Base-by-base conservation (phyloP, 1,140 invertebrate genomes). In the Pseudomyrmex pallidus region DNA sequence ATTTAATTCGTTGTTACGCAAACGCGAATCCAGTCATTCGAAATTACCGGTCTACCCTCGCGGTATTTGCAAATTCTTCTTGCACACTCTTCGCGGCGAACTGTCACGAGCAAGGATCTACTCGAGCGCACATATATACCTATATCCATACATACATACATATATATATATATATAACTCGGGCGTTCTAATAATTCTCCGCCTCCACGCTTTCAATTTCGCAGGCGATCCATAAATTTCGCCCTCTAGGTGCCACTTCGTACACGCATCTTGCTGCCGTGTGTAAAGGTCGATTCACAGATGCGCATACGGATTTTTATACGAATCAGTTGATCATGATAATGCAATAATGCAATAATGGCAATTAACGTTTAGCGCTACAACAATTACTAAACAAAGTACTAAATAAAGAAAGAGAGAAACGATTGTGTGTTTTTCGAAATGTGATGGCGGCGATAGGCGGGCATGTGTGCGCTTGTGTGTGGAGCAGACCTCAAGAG, bases 221-320 rank as follows among this genome's bases (percentile, higher is more conserved):
- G 59, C 74, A 66, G 50, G 15, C 85, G 74, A 82, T 56, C 74
- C 82, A 87, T 87, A 86, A 90, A 91, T 91, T 91, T 74, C 52
- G 61, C 46, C 35, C 62, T 22, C 67, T 68, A 83, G 85, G 87
- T 89, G 57, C 62, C 72, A 86, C 84, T 85, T 90, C 20, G 59
- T 84, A 62, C 74, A 80, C 84, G 84, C 86, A 76, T 52, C 46
- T 74, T 20, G 73, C 80, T n/a, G 22, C 44, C 46, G 25, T 48
- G 35, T 57, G 20, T 80, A 59, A 70, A 72, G 54, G 44, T 80
- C 22, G 20, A 48, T n/a, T 70, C 35, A 61, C 35, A 70, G 20
- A 17, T 35, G 15, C 1, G 12, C 0, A 12, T 12, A 9, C 13
- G 20, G 15, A 63, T 8, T 52, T 52, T 13, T 52, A 52, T 13